Evolutionary conservation across 2,797 vertebrate species (phyloP).

Genomic region (Decapterus maruadsi): DNA sequence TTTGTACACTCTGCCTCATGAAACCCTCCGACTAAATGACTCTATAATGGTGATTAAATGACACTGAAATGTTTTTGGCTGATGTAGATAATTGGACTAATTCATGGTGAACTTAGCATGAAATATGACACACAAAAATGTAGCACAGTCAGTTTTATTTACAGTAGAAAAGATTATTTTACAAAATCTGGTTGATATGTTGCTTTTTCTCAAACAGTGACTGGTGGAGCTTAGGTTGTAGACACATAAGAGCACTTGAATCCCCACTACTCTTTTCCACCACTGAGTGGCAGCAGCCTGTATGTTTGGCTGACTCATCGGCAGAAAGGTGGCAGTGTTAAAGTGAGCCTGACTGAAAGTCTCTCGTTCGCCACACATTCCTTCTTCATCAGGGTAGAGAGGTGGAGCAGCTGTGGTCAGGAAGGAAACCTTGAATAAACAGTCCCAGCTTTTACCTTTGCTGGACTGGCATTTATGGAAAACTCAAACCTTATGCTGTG

Average conservation of each 20-base stretch:
- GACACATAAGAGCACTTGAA: not conserved
- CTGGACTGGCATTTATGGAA: conserved; percentile 28
- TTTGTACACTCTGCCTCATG: conserved; percentile 50
- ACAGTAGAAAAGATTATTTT: conserved; percentile 21
- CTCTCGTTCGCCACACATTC: conserved; percentile 66
- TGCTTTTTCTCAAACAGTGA: not conserved
- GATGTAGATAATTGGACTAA: conserved; percentile 9
- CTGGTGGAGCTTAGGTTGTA: conserved; percentile 16
- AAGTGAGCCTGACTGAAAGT: conserved; percentile 37
- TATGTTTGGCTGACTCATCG: conserved; percentile 20
- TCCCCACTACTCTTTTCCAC: conserved; percentile 22
- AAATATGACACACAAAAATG: not conserved
- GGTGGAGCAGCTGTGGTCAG: conserved; percentile 72
- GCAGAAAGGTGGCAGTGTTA: conserved; percentile 43
- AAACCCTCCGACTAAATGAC: conserved; percentile 15
- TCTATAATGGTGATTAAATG: conserved; percentile 54
- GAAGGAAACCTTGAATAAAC: conserved; percentile 79
- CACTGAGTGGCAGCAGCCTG: conserved; percentile 67
- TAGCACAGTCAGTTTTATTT: conserved; percentile 28
- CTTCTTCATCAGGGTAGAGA: conserved; percentile 72
- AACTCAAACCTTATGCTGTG: conserved; percentile 3
- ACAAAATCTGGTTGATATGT: not conserved
- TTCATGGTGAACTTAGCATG: not conserved
- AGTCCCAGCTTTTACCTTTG: conserved; percentile 62
- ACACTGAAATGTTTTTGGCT: conserved; percentile 5